Evolutionary conservation across 2,113 vertebrate genomes (phyloP).

Genomic region (Polyodon spathula): DNA sequence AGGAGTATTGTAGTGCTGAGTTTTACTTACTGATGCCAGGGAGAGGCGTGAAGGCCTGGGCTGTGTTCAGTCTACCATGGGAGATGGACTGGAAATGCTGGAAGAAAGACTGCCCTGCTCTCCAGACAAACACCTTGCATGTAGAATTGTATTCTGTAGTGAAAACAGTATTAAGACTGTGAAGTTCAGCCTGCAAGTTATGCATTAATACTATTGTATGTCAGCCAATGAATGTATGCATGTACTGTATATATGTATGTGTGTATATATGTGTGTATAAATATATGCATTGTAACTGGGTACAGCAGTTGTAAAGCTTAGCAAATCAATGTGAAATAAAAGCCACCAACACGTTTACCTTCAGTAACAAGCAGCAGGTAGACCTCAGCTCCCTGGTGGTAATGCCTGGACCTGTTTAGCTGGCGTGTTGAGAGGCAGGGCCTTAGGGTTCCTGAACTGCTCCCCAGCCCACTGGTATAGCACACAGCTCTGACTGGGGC

Average conservation of each 20-base stretch:
- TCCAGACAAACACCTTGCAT: constrained; percentile 74
- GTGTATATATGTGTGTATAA: too few species aligned
- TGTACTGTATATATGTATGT: too few species aligned
- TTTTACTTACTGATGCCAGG: constrained; percentile 73
- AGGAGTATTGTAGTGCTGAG: too few species aligned
- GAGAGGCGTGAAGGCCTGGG: constrained; percentile 65
- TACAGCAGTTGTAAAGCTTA: not conserved
- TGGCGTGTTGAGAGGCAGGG: constrained; percentile 47
- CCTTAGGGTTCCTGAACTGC: constrained; percentile 59
- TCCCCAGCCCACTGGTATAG: constrained; percentile 67
- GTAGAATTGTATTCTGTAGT: constrained; percentile 51
- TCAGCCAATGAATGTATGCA: too few species aligned
- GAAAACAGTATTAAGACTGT: constrained; percentile 11
- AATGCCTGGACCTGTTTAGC: constrained; percentile 60
- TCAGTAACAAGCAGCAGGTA: constrained; percentile 50
- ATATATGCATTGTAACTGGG: not conserved
- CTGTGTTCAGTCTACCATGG: constrained; percentile 47
- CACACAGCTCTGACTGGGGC: constrained; percentile 36
- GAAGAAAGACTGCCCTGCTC: constrained; percentile 55
- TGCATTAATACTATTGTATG: too few species aligned
- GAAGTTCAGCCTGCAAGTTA: too few species aligned
- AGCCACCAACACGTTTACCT: constrained; percentile 34
- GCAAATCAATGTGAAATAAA: constrained; percentile 5
- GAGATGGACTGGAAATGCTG: constrained; percentile 67
- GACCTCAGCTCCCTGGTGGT: constrained; percentile 56